A percentile compares a stretch with the other conserved stretches of the same genome.
Conservation (phyloP, 2,797 vertebrate genomes). For the Lacerta agilis region DNA sequence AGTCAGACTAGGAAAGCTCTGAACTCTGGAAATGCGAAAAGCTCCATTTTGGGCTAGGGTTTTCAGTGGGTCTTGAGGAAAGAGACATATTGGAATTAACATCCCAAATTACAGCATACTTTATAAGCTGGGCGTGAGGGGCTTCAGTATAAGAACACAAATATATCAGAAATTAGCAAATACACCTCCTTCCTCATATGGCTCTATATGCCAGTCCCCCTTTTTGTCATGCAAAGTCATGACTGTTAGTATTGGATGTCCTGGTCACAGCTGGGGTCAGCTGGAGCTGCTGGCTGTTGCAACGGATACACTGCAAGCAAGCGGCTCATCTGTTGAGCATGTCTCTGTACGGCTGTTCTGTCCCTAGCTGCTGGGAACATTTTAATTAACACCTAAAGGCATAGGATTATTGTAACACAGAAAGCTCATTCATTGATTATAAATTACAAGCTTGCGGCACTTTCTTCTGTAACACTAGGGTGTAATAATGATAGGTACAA, state of each 20-base stretch:
- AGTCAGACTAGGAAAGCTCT: background rate
- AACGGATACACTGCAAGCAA: rapidly evolving
- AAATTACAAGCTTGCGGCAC: background rate
- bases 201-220: background rate
- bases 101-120: background rate
- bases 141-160: background rate
- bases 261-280: background rate
- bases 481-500: background rate
- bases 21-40: background rate
- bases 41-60: too few relatives aligned
- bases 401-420: conserved; percentile 8
- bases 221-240: background rate
- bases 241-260: background rate
- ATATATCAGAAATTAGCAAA: background rate
- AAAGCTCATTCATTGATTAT: background rate
- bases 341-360: background rate
- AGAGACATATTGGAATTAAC: background rate
- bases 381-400: conserved; percentile 14
- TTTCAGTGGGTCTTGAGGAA: background rate
- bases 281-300: background rate
- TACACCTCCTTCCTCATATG: background rate
- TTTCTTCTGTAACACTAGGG: background rate
- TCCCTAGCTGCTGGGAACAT: background rate
- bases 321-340: rapidly evolving
- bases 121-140: too few relatives aligned